These are phyloP conservation scores for Megaceryle alcyon DNA, from an alignment of 2,797 vertebrate species.

Conservation along the genomic window DNA sequence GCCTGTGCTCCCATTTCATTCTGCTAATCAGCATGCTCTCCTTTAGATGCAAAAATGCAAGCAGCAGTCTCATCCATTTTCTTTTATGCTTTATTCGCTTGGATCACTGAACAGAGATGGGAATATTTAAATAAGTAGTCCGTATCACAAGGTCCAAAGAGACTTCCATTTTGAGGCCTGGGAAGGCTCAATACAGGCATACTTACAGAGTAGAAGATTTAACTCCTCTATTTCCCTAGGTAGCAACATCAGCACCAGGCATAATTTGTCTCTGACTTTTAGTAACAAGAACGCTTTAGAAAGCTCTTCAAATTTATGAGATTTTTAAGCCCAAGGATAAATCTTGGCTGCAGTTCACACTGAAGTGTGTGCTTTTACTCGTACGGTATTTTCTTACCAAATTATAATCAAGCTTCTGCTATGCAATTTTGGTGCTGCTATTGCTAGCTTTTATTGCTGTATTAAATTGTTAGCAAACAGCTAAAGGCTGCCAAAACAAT, in stretches of 20 bases:
- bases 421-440: conserved; percentile 42
- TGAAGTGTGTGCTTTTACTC: conserved; percentile 11
- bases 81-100: not conserved
- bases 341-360: not conserved
- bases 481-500: conserved; percentile 56
- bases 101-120: not conserved
- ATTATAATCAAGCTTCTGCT: conserved; percentile 59
- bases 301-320: conserved; percentile 55
- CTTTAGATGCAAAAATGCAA: not conserved
- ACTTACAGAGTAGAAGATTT: not conserved
- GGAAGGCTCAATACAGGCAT: not conserved
- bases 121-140: not conserved
- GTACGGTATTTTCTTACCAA: conserved; percentile 52
- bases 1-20: not conserved
- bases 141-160: not conserved
- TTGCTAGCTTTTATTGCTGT: conserved; percentile 46
- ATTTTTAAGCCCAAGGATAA: conserved; percentile 60
- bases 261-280: conserved; percentile 37
- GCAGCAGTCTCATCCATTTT: not conserved
- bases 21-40: not conserved
- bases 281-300: conserved; percentile 27
- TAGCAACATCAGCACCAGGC: conserved; percentile 18
- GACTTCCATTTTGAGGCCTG: not conserved
- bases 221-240: not conserved
- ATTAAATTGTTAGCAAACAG: conserved; percentile 50